Percentiles rank a stretch among this genome's conserved stretches.
These are phyloP conservation scores for Homalodisca vitripennis DNA, from an alignment of 1,140 invertebrate genomes.

Conservation along the genomic window DNA sequence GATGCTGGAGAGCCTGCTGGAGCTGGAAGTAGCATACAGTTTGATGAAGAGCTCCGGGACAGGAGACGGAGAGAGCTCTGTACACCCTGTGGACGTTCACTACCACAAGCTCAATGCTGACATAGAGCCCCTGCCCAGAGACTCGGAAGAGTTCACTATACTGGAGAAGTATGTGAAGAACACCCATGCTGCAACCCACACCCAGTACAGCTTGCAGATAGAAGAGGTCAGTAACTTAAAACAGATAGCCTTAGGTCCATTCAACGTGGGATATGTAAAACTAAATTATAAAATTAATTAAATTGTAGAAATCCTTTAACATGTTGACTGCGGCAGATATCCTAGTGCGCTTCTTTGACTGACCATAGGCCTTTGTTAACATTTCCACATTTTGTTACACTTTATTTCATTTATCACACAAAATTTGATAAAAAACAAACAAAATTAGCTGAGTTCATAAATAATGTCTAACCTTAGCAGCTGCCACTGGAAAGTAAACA, in stretches of 20 bases:
- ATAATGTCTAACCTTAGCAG: too few relatives aligned
- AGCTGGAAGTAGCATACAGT: constrained; percentile 94
- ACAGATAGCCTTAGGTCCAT: neutral
- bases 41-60: constrained; percentile 65
- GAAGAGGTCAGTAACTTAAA: constrained; percentile 55
- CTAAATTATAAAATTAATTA: too few relatives aligned
- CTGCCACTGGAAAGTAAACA: too few relatives aligned
- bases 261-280: too few relatives aligned
- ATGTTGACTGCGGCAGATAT: too few relatives aligned
- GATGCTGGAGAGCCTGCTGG: constrained; percentile 88
- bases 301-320: too few relatives aligned
- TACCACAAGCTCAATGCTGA: constrained; percentile 88
- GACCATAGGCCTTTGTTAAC: too few relatives aligned
- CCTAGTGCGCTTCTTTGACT: too few relatives aligned
- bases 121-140: constrained; percentile 70
- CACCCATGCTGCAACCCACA: constrained; percentile 86
- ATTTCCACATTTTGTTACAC: too few relatives aligned
- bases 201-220: constrained; percentile 72
- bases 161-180: constrained; percentile 79
- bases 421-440: too few relatives aligned
- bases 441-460: too few relatives aligned
- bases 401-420: too few relatives aligned
- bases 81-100: constrained; percentile 79
- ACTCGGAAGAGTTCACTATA: constrained; percentile 71
- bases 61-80: constrained; percentile 41